Evolutionary conservation across 2,888 invertebrate species (phyloP).

Genomic region (Chaitophorus viminalis): DNA sequence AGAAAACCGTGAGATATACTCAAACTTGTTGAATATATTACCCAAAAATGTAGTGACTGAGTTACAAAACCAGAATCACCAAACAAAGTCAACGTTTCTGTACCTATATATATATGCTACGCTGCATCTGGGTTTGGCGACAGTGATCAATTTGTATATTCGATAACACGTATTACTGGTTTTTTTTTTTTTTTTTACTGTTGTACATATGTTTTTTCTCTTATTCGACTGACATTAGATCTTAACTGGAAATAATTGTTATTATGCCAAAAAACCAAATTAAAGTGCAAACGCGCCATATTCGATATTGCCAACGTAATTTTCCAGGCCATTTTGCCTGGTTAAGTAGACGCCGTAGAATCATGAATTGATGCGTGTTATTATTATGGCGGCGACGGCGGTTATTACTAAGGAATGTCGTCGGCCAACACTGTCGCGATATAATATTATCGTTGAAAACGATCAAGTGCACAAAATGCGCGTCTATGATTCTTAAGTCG

Average conservation of each 20-base stretch:
- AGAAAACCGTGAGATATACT: too few relatives aligned
- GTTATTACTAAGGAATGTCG: not conserved
- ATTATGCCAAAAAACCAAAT: not conserved
- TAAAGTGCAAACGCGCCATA: not conserved
- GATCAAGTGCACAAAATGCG: not conserved
- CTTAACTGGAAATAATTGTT: not conserved
- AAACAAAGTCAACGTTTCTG: too few relatives aligned
- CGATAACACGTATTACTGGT: too few relatives aligned
- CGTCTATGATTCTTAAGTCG: not conserved
- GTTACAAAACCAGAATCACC: too few relatives aligned
- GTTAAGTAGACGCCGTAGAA: not conserved
- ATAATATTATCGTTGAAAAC: not conserved
- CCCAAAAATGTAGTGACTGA: too few relatives aligned
- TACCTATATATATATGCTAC: too few relatives aligned
- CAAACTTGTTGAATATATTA: too few relatives aligned
- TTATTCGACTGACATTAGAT: not conserved
- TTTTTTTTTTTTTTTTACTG: too few relatives aligned
- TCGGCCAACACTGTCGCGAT: not conserved
- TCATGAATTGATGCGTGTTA: not conserved
- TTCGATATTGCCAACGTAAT: not conserved
- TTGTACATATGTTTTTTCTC: not conserved
- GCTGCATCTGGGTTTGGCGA: too few relatives aligned
- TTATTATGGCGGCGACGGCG: not conserved
- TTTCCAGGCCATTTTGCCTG: not conserved
- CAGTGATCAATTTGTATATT: too few relatives aligned